Conservation (phyloP, 1,140 invertebrate species). For the Drosophila aff. region DNA sequence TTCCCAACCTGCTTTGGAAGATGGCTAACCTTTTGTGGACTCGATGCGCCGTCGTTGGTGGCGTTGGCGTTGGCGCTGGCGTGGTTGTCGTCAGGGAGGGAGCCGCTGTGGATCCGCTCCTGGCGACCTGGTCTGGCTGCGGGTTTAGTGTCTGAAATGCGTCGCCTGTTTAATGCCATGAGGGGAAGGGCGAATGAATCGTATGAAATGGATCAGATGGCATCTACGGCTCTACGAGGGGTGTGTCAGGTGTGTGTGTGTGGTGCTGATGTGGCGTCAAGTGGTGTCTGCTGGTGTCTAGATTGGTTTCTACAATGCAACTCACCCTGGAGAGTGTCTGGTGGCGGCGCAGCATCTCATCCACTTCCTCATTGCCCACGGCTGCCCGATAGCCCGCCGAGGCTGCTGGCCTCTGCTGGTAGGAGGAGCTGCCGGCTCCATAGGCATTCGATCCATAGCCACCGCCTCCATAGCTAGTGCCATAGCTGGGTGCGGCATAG, state of each 20-base stretch:
- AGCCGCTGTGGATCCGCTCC: slow-evolving; percentile 7
- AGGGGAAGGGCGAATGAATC: slow-evolving; percentile 52
- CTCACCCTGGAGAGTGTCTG: slow-evolving; percentile 64
- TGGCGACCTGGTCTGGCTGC: slow-evolving; percentile 16
- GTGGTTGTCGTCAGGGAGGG: slow-evolving; percentile 22
- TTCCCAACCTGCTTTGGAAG: slow-evolving; percentile 24
- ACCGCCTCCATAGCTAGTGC: slow-evolving; percentile 49
- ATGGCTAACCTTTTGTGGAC: slow-evolving; percentile 79
- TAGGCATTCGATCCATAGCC: slow-evolving; percentile 49
- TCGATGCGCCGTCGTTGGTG: slow-evolving; percentile 30
- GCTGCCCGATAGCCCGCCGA: slow-evolving; percentile 57
- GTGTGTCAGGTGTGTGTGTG: slow-evolving; percentile 7
- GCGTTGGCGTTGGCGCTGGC: slow-evolving; percentile 3
- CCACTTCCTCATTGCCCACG: slow-evolving; percentile 77
- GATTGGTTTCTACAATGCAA: slow-evolving; percentile 9
- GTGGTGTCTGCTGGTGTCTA: slow-evolving; percentile 3
- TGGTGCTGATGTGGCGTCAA: slow-evolving; percentile 21
- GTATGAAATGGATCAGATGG: slow-evolving; percentile 65
- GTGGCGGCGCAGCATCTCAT: slow-evolving; percentile 69
- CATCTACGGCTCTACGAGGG: slow-evolving; percentile 19
- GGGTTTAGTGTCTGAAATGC: slow-evolving; percentile 82
- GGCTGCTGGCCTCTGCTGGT: slow-evolving; percentile 23
- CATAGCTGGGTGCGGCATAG: slow-evolving; percentile 20
- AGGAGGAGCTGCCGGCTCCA: slow-evolving; percentile 32
- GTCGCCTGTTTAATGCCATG: slow-evolving; percentile 84